These are phyloP conservation scores for Varanus salvator DNA, from an alignment of 2,113 vertebrate species.

Conservation along the genomic window DNA sequence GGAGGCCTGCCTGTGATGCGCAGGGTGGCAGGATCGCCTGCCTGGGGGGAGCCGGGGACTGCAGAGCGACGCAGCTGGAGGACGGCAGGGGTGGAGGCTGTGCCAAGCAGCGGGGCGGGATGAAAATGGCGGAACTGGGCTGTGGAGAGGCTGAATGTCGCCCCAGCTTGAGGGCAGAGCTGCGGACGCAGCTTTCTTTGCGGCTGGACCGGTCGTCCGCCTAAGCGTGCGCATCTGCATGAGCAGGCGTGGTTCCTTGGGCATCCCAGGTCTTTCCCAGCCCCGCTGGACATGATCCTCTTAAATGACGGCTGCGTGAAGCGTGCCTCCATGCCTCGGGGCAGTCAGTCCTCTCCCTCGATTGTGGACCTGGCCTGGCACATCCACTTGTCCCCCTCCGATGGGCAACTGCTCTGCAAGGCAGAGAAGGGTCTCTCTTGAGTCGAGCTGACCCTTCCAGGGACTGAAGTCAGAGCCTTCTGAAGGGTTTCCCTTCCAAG, in stretches of 20 bases:
- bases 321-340: background rate
- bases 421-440: background rate
- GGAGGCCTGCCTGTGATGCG: background rate
- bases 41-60: too few species aligned
- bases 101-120: too few species aligned
- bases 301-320: background rate
- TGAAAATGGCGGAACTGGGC: too few species aligned
- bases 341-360: too few species aligned
- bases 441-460: background rate
- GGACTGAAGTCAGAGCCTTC: background rate
- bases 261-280: background rate
- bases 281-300: background rate
- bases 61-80: too few species aligned
- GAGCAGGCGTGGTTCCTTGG: too few species aligned
- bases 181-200: too few species aligned
- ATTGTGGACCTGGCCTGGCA: background rate
- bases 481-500: background rate
- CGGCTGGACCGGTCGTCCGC: too few species aligned
- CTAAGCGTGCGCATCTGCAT: too few species aligned
- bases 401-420: background rate
- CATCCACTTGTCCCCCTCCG: background rate
- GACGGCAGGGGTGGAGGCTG: background rate
- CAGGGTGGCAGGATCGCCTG: background rate
- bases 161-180: too few species aligned
- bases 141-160: too few species aligned